Conservation (phyloP, 2,797 vertebrate species). For the Eutrigla gurnardus region DNA sequence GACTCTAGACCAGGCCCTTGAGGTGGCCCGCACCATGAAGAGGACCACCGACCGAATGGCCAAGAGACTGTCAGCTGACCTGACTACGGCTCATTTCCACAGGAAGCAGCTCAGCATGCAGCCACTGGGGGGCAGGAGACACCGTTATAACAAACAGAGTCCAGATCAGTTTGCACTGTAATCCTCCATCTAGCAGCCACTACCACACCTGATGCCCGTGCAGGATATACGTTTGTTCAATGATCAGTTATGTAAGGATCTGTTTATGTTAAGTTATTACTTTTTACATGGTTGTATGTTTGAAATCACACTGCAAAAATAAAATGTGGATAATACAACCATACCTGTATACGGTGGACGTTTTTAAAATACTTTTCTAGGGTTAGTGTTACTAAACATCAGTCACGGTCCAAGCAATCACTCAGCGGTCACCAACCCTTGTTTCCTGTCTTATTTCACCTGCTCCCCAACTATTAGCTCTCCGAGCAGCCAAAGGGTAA, state of each 20-base stretch:
- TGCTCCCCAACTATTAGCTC: neutral
- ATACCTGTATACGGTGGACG: too few species aligned
- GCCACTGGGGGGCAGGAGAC: conserved; percentile 62
- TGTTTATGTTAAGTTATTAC: conserved; percentile 3
- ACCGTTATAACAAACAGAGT: conserved; percentile 32
- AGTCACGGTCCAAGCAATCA: neutral
- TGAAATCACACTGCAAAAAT: conserved; percentile 17
- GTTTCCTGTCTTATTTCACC: conserved; percentile 11
- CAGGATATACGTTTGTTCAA: neutral
- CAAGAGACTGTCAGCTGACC: conserved; percentile 85
- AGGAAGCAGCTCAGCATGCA: conserved; percentile 63
- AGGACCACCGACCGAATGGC: conserved; percentile 91
- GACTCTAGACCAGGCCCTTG: conserved; percentile 89
- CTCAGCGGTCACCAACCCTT: conserved; percentile 6
- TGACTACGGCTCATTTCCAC: conserved; percentile 81
- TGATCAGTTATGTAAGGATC: neutral
- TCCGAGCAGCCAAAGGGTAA: conserved; percentile 24
- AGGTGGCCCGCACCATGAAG: conserved; percentile 89
- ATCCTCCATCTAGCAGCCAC: neutral
- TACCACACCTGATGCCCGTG: neutral
- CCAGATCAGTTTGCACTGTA: neutral
- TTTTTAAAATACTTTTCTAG: too few species aligned
- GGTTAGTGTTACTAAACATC: neutral
- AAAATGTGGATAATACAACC: neutral
- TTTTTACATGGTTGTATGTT: conserved; percentile 20